A percentile compares a stretch with the other conserved stretches of the same genome.
These are phyloP conservation scores for Corapipo altera DNA, from an alignment of 2,113 vertebrate species.

Conservation along the genomic window DNA sequence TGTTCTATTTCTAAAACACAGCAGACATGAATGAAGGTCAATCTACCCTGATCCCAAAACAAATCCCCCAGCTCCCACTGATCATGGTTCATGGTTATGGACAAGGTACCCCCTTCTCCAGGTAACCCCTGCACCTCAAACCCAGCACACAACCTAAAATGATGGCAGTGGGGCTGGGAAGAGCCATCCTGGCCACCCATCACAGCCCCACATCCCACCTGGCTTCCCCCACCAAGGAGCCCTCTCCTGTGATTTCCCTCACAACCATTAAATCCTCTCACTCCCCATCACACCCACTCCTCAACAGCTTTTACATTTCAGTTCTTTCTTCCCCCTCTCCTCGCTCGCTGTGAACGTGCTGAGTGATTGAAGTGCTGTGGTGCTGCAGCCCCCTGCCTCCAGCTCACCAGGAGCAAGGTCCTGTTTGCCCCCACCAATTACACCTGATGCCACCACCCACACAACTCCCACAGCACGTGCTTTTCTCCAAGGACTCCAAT, in stretches of 20 bases:
- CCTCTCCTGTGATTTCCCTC: neutral
- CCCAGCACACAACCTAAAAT: neutral
- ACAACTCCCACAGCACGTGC: neutral
- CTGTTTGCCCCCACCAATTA: neutral
- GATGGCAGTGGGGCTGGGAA: neutral
- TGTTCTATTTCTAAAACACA: neutral
- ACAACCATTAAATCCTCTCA: neutral
- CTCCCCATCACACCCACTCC: neutral
- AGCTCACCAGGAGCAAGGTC: neutral
- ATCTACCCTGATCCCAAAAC: neutral
- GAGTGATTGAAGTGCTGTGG: neutral
- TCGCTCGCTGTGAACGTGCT: accelerated
- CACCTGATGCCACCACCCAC: neutral
- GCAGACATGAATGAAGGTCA: accelerated
- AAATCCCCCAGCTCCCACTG: neutral
- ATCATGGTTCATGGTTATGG: accelerated
- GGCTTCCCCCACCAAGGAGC: neutral
- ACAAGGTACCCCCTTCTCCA: neutral
- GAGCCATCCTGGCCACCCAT: neutral
- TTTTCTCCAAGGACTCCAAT: neutral
- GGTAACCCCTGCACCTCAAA: neutral
- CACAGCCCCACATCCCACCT: accelerated
- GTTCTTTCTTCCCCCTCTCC: neutral
- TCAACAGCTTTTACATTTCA: neutral
- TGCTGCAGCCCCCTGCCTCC: neutral